Evolutionary conservation across 2,113 vertebrate genomes (phyloP), one percentile per base, ranked within the genome.

Genomic region (Lathamus discolor): DNA sequence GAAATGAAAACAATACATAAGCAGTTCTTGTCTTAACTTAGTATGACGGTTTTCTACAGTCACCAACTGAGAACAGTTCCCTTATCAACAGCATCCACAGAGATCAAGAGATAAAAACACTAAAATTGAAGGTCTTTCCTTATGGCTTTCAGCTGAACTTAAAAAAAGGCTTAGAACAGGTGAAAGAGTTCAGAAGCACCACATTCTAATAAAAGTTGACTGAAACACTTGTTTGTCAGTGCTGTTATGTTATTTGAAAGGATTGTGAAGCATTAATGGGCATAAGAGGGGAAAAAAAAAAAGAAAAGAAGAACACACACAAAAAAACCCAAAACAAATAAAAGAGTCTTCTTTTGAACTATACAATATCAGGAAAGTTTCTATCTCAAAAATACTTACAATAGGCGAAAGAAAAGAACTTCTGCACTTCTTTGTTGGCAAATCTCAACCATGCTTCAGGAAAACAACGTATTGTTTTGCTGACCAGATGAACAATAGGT

Each of bases 181-280:
- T 85, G 63, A 94, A 86, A 82, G 41, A 73, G 39, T 88, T 52
- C 52, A 95, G 43, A 94, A 86, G 76, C 18, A 78, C 68, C 44
- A 87, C 64, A 57, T 94, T 96, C 92, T 83, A 95, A 88, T 59
- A 78, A 92, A 35, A 95, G 29, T 35, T 87, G 74, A 67, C 35
- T 90, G 37, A 73, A 88, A 37, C 49, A 37, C 17, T 11, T 69
- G 29, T 83, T 51, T 88, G n/a, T 77, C 46, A 52, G 18, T 41
- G 43, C 13, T 80, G 13, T 57, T 82, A 57, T 37, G 22, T 80
- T 96, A 70, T 81, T 51, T 66, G 54, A 92, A 95, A 92, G 79
- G 72, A 90, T 14, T 52, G 48, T 70, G 44, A 63, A 81, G 81
- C 62, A 70, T 52, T 63, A 82, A 85, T 13, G 22, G 17, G 25